Evolutionary conservation across 2,797 vertebrate genomes (phyloP).

Genomic region (Clangula hyemalis): DNA sequence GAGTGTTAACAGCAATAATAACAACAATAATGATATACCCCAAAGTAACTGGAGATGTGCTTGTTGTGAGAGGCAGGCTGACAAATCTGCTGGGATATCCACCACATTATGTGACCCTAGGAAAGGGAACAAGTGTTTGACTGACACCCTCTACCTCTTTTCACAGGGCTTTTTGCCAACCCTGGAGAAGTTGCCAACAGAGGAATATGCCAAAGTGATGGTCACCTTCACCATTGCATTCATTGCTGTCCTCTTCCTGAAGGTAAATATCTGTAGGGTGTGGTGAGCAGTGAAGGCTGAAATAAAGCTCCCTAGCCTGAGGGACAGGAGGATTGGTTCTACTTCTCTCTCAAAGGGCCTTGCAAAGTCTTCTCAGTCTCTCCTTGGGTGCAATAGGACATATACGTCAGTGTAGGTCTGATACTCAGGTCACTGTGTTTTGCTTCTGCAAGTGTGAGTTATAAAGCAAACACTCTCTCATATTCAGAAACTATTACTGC

Average conservation of each 20-base stretch:
- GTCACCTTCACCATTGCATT: constrained; percentile 78
- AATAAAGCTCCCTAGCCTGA: not conserved
- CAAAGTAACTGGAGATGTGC: not conserved
- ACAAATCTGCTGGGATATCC: not conserved
- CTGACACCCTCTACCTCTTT: not conserved
- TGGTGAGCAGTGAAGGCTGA: not conserved
- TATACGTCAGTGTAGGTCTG: fast-evolving
- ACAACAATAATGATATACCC: not conserved
- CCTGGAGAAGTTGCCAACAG: constrained; percentile 56
- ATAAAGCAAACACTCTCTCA: not conserved
- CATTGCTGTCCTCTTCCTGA: constrained; percentile 76
- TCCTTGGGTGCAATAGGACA: not conserved
- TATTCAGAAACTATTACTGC: not conserved
- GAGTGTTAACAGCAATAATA: not conserved
- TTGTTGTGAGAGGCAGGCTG: not conserved
- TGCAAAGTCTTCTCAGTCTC: not conserved
- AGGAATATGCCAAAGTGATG: constrained; percentile 75
- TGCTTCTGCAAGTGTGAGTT: not conserved
- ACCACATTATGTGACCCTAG: not conserved
- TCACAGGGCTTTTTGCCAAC: constrained; percentile 73
- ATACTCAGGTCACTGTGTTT: not conserved
- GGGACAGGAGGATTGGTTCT: not conserved
- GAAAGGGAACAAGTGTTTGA: fast-evolving
- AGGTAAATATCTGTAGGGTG: constrained; percentile 71
- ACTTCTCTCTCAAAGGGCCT: not conserved